phyloP scores from a whole-genome alignment of 2,888 invertebrate species.

The Craniophora ligustri region DNA sequence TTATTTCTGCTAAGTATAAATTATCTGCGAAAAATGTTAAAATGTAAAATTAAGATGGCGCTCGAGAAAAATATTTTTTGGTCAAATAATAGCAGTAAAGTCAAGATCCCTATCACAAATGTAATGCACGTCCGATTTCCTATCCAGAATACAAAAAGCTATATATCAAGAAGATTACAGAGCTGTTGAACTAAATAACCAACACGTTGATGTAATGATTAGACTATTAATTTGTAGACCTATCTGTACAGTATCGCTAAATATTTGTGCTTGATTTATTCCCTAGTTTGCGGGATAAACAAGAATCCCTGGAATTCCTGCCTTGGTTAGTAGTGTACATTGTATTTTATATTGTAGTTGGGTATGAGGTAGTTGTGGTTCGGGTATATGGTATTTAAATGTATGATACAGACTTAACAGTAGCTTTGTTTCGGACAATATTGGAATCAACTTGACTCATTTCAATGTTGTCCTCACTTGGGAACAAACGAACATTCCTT shows the following conservation, averaged over 20 bases:
- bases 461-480: conserved; percentile 57
- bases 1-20: conserved; percentile 20
- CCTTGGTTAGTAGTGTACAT: conserved; percentile 93
- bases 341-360: conserved; percentile 77
- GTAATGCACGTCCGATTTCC: conserved; percentile 39
- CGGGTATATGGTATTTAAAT: conserved; percentile 56
- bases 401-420: conserved; percentile 52
- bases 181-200: conserved; percentile 39
- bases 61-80: conserved; percentile 9
- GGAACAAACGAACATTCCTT: conserved; percentile 48
- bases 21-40: conserved; percentile 7
- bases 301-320: conserved; percentile 93
- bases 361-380: conserved; percentile 59
- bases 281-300: conserved; percentile 94
- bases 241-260: conserved; percentile 70
- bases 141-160: conserved; percentile 12
- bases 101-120: conserved; percentile 8
- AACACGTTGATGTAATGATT: conserved; percentile 37
- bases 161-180: conserved; percentile 19
- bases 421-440: conserved; percentile 42
- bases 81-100: conserved; percentile 15
- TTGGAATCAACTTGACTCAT: conserved; percentile 52
- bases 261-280: conserved; percentile 84
- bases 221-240: conserved; percentile 31
- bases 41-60: conserved; percentile 8